Evolutionary conservation across 2,888 invertebrate genomes (phyloP).

Genomic region (Beris chalybata): DNA sequence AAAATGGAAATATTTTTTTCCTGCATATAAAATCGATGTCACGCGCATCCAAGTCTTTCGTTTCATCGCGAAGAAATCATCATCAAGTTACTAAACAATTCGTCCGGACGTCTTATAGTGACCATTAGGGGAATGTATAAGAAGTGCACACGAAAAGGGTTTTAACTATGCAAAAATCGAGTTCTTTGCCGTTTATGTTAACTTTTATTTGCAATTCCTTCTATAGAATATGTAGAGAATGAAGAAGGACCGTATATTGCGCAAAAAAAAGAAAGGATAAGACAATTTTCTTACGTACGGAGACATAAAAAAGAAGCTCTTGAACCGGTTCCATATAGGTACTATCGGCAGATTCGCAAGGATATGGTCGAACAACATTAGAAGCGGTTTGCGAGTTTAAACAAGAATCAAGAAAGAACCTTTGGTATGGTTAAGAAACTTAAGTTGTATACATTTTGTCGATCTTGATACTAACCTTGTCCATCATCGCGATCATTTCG

Average conservation of each 20-base stretch:
- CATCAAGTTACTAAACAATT: not conserved
- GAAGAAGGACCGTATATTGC: not conserved
- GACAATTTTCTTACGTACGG: not conserved
- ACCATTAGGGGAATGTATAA: too few species aligned
- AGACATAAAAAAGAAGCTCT: not conserved
- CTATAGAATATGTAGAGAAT: not conserved
- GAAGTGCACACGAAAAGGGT: too few species aligned
- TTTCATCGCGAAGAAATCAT: constrained; percentile 19
- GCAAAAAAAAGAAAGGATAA: not conserved
- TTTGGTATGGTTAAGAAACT: too few species aligned
- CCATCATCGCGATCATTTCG: constrained; percentile 51
- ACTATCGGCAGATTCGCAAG: not conserved
- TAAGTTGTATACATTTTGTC: too few species aligned
- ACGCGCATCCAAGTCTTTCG: constrained; percentile 38
- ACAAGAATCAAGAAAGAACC: too few species aligned
- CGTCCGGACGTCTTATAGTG: not conserved
- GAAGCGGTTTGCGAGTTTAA: too few species aligned
- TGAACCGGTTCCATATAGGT: not conserved
- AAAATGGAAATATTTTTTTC: too few species aligned
- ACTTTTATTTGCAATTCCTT: not conserved
- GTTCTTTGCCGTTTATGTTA: not conserved
- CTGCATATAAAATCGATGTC: not conserved
- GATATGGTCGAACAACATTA: too few species aligned
- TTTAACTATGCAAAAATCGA: too few species aligned
- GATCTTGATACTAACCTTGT: constrained; percentile 42